Evolutionary conservation across 2,113 vertebrate species (phyloP).

Genomic region (Ceuthmochares aereus): DNA sequence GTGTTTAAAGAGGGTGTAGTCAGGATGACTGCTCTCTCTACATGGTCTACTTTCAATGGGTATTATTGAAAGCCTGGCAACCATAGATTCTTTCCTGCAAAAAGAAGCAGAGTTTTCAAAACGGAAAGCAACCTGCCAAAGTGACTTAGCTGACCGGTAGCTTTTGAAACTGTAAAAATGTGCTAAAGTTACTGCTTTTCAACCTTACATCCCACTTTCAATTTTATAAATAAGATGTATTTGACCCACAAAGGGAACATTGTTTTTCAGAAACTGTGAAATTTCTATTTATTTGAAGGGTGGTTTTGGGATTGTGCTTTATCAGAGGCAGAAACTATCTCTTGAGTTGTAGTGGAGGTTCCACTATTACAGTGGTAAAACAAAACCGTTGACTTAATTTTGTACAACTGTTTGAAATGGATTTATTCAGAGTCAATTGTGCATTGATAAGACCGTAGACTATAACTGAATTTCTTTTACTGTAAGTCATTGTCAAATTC

Average conservation of each 20-base stretch:
- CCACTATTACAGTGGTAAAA: background rate
- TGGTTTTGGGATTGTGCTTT: background rate
- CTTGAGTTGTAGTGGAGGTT: background rate
- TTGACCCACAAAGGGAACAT: background rate
- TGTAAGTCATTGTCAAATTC: background rate
- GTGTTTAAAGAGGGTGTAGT: background rate
- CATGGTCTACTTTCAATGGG: rapidly evolving
- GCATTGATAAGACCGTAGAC: background rate
- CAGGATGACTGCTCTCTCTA: background rate
- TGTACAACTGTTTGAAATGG: background rate
- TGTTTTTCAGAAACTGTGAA: background rate
- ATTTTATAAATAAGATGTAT: background rate
- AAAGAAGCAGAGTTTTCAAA: background rate
- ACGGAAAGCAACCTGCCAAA: background rate
- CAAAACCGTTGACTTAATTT: background rate
- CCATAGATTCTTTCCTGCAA: background rate
- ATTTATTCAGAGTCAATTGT: background rate
- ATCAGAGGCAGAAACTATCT: background rate
- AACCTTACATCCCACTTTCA: background rate
- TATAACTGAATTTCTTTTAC: background rate
- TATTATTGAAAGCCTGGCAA: background rate
- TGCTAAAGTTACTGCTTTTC: background rate
- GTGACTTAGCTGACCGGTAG: background rate
- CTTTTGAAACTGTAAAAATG: background rate
- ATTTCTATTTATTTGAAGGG: background rate